Conservation (phyloP, 1,140 invertebrate genomes). For the Nasonia giraulti region DNA sequence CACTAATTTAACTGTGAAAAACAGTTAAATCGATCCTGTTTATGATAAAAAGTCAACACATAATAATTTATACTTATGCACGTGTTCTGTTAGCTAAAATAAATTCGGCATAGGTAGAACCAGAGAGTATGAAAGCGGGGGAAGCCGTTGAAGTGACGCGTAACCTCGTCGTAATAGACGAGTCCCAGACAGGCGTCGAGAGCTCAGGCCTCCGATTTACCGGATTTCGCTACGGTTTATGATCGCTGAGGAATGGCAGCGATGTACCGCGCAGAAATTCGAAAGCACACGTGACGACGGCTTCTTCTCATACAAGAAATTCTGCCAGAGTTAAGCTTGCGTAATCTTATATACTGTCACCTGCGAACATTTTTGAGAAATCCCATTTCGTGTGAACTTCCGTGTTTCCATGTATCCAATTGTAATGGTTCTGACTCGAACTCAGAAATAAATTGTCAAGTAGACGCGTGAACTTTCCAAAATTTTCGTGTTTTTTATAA, state of each 20-base stretch:
- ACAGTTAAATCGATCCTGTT: no score
- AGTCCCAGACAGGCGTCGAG: neutral
- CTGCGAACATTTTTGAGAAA: neutral
- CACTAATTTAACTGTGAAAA: neutral
- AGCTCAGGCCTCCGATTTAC: slow-evolving; percentile 5
- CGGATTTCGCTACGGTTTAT: slow-evolving; percentile 4
- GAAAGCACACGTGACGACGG: neutral
- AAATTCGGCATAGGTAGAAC: no score
- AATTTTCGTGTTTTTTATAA: no score
- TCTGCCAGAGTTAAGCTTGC: neutral
- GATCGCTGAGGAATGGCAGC: slow-evolving; percentile 9
- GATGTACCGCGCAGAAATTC: neutral
- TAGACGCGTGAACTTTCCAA: no score
- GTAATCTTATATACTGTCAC: neutral
- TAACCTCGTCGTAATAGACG: slow-evolving; percentile 21
- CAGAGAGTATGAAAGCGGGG: neutral
- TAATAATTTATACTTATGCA: no score
- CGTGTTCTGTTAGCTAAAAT: no score
- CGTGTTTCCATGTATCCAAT: no score
- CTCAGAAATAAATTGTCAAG: no score
- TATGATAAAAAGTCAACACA: no score
- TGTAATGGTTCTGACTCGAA: no score
- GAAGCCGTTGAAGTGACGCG: neutral
- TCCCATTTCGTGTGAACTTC: neutral
- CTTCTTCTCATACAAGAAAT: neutral